Evolutionary conservation across 2,797 vertebrate species (phyloP).

Genomic region (Micropoecilia bifurca): DNA sequence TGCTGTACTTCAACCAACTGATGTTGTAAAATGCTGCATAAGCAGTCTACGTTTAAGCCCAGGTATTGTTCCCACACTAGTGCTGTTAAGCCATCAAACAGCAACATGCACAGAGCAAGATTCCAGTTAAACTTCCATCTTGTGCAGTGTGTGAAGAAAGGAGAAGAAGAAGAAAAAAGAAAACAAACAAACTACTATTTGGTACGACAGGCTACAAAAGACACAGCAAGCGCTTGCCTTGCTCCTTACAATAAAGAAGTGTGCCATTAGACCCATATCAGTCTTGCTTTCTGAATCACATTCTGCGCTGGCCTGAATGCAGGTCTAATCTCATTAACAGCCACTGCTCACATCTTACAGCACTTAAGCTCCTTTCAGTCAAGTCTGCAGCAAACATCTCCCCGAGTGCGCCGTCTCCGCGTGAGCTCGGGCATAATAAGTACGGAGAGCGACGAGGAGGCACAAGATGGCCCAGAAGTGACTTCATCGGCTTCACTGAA

Average conservation of each 20-base stretch:
- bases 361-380: constrained; percentile 78
- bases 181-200: constrained; percentile 14
- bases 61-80: neutral
- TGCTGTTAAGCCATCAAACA: neutral
- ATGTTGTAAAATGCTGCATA: neutral
- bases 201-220: neutral
- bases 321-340: constrained; percentile 79
- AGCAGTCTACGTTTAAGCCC: constrained; percentile 2
- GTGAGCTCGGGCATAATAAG: constrained; percentile 47
- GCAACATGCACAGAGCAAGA: neutral
- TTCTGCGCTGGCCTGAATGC: constrained; percentile 71
- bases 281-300: constrained; percentile 70
- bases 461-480: constrained; percentile 31
- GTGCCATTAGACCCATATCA: constrained; percentile 34
- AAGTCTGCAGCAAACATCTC: constrained; percentile 72
- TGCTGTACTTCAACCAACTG: neutral
- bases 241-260: constrained; percentile 30
- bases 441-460: constrained; percentile 25
- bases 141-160: constrained; percentile 5
- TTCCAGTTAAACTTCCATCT: neutral
- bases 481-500: constrained; percentile 49
- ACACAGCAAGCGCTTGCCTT: constrained; percentile 10
- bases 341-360: constrained; percentile 77
- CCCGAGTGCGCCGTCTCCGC: constrained; percentile 44
- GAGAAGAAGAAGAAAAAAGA: neutral